Evolutionary conservation across 2,888 invertebrate species (phyloP).

Genomic region (Melinaea menophilus): DNA sequence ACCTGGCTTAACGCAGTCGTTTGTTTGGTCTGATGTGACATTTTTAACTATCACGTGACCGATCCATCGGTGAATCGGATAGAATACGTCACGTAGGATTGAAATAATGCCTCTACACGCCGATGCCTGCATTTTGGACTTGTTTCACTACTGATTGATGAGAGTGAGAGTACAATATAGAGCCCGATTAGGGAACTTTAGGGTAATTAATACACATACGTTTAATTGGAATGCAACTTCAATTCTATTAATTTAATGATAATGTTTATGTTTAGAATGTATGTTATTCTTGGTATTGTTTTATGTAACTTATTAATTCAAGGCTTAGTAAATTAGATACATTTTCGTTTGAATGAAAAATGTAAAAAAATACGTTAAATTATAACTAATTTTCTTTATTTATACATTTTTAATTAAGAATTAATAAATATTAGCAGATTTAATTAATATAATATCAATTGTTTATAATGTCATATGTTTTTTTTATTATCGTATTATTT

Average conservation of each 20-base stretch:
- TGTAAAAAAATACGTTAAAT: too few relatives aligned
- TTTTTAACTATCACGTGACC: slow-evolving; percentile 26
- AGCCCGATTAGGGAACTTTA: slow-evolving; percentile 4
- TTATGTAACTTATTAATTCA: too few relatives aligned
- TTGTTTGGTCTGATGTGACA: slow-evolving; percentile 18
- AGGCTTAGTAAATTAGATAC: too few relatives aligned
- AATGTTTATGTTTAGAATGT: too few relatives aligned
- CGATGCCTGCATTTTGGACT: slow-evolving; percentile 12
- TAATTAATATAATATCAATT: background rate
- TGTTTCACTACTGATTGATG: slow-evolving; percentile 6
- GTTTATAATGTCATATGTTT: background rate
- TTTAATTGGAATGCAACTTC: background rate
- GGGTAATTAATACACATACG: background rate
- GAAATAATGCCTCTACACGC: slow-evolving; percentile 18
- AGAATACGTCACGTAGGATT: slow-evolving; percentile 20
- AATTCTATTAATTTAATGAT: background rate
- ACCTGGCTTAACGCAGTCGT: slow-evolving; percentile 12
- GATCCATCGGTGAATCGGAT: slow-evolving; percentile 13
- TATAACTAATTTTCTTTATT: too few relatives aligned
- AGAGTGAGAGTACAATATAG: background rate
- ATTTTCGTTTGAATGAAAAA: too few relatives aligned
- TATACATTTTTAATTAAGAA: too few relatives aligned
- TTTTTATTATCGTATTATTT: slow-evolving; percentile 14
- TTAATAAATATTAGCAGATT: too few relatives aligned
- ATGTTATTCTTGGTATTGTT: too few relatives aligned